These are phyloP conservation scores for Chaenodraco wilsoni DNA, from an alignment of 2,797 vertebrate genomes.

Conservation along the genomic window DNA sequence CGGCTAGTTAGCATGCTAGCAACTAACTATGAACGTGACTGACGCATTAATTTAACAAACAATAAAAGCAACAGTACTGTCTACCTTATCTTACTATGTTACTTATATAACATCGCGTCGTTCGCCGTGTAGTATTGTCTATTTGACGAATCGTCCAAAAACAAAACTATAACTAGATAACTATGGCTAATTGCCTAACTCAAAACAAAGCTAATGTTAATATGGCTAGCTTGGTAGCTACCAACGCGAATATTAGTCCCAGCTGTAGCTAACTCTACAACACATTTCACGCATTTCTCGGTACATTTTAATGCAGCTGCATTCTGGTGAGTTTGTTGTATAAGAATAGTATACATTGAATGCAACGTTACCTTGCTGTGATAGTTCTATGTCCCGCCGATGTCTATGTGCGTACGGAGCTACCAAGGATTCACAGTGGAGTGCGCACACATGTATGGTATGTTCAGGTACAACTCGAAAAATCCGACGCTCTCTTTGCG, in stretches of 20 bases:
- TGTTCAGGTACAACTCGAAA: slow-evolving; percentile 22
- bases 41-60: not conserved
- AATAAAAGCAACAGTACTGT: not conserved
- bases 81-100: too few relatives aligned
- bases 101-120: accelerated
- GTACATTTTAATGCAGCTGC: accelerated
- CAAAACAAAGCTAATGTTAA: slow-evolving; percentile 26
- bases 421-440: slow-evolving; percentile 1
- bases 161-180: not conserved
- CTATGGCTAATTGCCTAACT: not conserved
- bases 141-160: too few relatives aligned
- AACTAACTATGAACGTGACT: not conserved
- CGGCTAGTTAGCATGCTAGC: slow-evolving; percentile 42
- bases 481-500: accelerated
- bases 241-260: not conserved
- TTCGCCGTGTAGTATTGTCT: accelerated
- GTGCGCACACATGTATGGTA: slow-evolving; percentile 28
- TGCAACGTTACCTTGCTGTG: slow-evolving; percentile 43
- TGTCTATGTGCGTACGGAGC: slow-evolving; percentile 24
- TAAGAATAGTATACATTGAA: not conserved
- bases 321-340: accelerated
- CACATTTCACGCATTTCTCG: accelerated
- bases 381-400: slow-evolving; percentile 5
- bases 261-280: not conserved
- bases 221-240: slow-evolving; percentile 28